phyloP scores from a whole-genome alignment of 2,797 vertebrate species.

The Acanthurus lineatus region DNA sequence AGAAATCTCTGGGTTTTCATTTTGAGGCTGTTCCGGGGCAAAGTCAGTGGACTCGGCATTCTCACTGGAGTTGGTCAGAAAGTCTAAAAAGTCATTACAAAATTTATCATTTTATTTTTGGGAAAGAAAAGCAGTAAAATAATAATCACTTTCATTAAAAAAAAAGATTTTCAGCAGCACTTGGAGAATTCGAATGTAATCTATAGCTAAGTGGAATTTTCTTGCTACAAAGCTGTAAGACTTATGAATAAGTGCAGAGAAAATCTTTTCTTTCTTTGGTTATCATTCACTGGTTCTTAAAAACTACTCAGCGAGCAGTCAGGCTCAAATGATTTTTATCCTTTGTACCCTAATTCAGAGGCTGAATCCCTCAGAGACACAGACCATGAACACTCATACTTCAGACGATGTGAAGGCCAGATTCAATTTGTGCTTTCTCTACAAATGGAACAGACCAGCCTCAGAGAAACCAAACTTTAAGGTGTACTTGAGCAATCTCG shows the following conservation, averaged over 20 bases:
- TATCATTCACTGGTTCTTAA: not conserved
- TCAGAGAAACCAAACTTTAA: not conserved
- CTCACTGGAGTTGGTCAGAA: conserved; percentile 71
- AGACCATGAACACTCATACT: not conserved
- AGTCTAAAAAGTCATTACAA: too few relatives aligned
- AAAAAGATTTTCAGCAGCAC: not conserved
- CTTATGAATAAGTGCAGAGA: conserved; percentile 13
- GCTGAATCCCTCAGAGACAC: conserved; percentile 11
- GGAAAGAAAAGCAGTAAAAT: not conserved
- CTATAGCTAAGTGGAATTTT: not conserved
- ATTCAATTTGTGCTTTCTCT: conserved; percentile 1
- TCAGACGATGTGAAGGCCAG: not conserved
- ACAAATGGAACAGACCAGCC: not conserved
- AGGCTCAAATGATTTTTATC: conserved; percentile 19
- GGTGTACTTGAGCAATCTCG: not conserved
- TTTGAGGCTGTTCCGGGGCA: conserved; percentile 22
- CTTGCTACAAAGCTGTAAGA: not conserved
- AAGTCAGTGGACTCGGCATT: conserved; percentile 46
- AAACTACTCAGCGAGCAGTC: not conserved
- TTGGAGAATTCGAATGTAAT: not conserved
- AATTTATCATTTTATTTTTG: not conserved
- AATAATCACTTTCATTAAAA: not conserved
- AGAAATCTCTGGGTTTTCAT: conserved; percentile 52
- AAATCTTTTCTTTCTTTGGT: not conserved
- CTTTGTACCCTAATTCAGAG: conserved; percentile 22